Base-by-base conservation (phyloP, 2,888 invertebrate species). In the Galeruca laticollis region DNA sequence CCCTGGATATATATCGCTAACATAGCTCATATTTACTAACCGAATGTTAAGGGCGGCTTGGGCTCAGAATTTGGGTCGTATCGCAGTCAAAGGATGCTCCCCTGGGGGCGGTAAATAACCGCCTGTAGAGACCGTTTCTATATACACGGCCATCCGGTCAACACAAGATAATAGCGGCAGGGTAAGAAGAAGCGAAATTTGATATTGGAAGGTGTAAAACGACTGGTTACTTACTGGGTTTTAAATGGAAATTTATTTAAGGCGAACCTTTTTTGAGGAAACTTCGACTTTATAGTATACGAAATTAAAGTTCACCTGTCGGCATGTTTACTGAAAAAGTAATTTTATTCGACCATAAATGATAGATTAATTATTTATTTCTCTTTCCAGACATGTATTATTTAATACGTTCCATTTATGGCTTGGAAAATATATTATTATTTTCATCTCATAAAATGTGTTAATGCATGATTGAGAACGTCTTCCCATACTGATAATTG, bases 1-100 rank as follows among this genome's bases (percentile, higher is more conserved):
- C 35, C 33, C 56, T 57, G 56, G 33, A 57, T 18, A 21, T 18
- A 35, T 57, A 18, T 64, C 63, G 52, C 56, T 18, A 57, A 47
- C 68, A 49, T 60, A 68, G 61, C 68, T 62, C 68, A 62, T 68
- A 56, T 64, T 60, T 63, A 70, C 62, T 62, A 66, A 70, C 66
- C 54, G 66, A 67, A 61, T 70, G 70, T 70, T 70, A 67, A 70
- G 70, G 49, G 60, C 49, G 61, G 62, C 57, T 47, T 59, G 40
- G 62, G 66, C 59, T 52, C 66, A 54, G 62, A 60, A 67, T 67
- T 70, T 60, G 60, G 66, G 60, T 70, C 70, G 60, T 66, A 70
- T 70, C 65, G 60, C 64, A 66, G 70, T 70, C 62, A 62, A 70
- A 70, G 66, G 70, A 67, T 57, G 18, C 60, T 71, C 71, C 47